Conservation (phyloP, 2,888 invertebrate genomes). For the Germaria angustata region DNA sequence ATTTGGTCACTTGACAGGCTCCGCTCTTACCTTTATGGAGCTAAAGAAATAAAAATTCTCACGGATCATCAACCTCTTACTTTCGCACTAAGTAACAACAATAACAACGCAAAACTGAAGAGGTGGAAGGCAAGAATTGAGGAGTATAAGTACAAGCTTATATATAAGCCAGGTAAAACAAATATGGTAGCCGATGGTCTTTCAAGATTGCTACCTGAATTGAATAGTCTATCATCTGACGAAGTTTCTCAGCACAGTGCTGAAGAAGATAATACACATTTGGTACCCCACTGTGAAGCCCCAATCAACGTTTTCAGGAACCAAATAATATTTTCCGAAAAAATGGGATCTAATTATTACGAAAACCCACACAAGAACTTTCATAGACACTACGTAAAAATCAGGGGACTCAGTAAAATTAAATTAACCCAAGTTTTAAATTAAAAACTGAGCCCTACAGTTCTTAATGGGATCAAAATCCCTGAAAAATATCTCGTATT, state of each 20-base stretch:
- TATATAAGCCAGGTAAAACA: slow-evolving; percentile 47
- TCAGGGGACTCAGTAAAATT: slow-evolving; percentile 4
- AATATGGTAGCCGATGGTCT: slow-evolving; percentile 49
- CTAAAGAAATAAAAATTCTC: background rate
- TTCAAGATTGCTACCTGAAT: background rate
- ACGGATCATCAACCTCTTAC: slow-evolving; percentile 22
- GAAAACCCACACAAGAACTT: slow-evolving; percentile 24
- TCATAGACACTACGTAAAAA: background rate
- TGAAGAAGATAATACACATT: slow-evolving; percentile 49
- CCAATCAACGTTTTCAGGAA: slow-evolving; percentile 49
- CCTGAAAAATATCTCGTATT: background rate
- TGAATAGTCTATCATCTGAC: background rate
- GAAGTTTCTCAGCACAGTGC: slow-evolving; percentile 12
- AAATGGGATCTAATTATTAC: background rate
- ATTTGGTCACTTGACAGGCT: slow-evolving; percentile 48
- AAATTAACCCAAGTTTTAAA: slow-evolving; percentile 6
- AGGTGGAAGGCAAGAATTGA: no score
- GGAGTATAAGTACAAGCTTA: no score
- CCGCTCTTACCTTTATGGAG: no score
- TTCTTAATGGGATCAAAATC: background rate
- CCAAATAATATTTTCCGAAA: slow-evolving; percentile 52
- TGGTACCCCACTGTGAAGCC: slow-evolving; percentile 49
- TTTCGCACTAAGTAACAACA: no score
- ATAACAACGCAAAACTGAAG: no score
- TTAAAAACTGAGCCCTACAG: background rate